phyloP scores from a whole-genome alignment of 2,113 vertebrate species.

The Dicaeum eximium region DNA sequence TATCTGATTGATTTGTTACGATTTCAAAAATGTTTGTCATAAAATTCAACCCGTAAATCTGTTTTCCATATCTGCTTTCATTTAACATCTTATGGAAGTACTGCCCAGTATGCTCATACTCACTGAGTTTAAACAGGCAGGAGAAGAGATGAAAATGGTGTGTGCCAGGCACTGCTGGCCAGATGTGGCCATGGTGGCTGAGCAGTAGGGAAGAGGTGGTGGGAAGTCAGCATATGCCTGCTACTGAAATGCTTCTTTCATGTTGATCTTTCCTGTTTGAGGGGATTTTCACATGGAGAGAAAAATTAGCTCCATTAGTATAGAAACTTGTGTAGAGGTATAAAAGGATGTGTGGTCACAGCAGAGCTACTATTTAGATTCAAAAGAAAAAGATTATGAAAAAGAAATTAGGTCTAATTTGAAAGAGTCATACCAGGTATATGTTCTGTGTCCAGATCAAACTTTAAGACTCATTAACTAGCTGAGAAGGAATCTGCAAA shows the following conservation, averaged over 20 bases:
- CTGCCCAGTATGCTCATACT: not conserved
- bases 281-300: not conserved
- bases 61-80: not conserved
- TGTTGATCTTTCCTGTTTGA: not conserved
- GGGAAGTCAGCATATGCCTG: not conserved
- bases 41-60: not conserved
- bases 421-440: not conserved
- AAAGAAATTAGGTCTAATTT: not conserved
- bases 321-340: not conserved
- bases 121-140: not conserved
- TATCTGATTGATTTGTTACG: not conserved
- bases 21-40: not conserved
- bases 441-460: not conserved
- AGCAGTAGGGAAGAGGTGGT: not conserved
- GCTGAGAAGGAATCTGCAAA: not conserved
- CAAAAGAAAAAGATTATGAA: not conserved
- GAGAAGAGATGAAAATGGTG: not conserved
- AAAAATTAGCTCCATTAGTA: not conserved
- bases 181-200: rapidly evolving
- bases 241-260: not conserved
- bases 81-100: not conserved
- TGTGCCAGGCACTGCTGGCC: not conserved
- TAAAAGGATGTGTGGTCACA: not conserved
- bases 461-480: not conserved
- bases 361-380: not conserved